Percentiles rank a stretch among this genome's conserved stretches.
phyloP scores from a whole-genome alignment of 2,888 invertebrate genomes.

The Liopterus haemorrhoidalis region DNA sequence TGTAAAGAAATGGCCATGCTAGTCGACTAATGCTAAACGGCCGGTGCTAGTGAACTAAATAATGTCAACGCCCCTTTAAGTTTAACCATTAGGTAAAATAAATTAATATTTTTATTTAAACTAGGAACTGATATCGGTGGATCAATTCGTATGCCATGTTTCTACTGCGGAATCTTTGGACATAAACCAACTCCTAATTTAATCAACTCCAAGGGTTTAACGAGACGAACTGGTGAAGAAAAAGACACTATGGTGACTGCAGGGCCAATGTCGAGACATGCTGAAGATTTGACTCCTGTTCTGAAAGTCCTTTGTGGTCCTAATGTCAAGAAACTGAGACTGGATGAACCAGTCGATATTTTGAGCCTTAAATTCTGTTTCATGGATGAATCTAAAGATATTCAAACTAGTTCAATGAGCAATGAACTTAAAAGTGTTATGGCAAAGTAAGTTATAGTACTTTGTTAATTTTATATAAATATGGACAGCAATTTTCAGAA shows the following conservation, averaged over 20 bases:
- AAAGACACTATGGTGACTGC: slow-evolving; percentile 72
- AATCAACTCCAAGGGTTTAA: slow-evolving; percentile 54
- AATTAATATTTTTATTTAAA: slow-evolving; percentile 5
- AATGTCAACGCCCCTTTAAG: no score
- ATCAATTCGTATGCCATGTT: slow-evolving; percentile 86
- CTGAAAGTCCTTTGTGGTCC: slow-evolving; percentile 59
- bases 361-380: slow-evolving; percentile 69
- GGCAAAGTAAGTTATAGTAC: slow-evolving; percentile 45
- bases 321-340: slow-evolving; percentile 49
- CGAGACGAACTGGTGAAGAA: slow-evolving; percentile 62
- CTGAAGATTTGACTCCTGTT: slow-evolving; percentile 73
- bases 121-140: slow-evolving; percentile 90
- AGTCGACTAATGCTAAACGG: not conserved
- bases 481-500: slow-evolving; percentile 39
- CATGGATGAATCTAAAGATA: slow-evolving; percentile 68
- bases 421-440: slow-evolving; percentile 60
- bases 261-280: slow-evolving; percentile 76
- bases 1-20: no score
- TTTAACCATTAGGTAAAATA: slow-evolving; percentile 2
- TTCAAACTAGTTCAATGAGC: slow-evolving; percentile 65
- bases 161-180: slow-evolving; percentile 84
- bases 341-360: slow-evolving; percentile 58
- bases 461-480: slow-evolving; percentile 14
- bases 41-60: not conserved
- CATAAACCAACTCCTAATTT: slow-evolving; percentile 64